Base-by-base conservation (phyloP, 1,140 invertebrate species). In the Sitophilus oryzae region DNA sequence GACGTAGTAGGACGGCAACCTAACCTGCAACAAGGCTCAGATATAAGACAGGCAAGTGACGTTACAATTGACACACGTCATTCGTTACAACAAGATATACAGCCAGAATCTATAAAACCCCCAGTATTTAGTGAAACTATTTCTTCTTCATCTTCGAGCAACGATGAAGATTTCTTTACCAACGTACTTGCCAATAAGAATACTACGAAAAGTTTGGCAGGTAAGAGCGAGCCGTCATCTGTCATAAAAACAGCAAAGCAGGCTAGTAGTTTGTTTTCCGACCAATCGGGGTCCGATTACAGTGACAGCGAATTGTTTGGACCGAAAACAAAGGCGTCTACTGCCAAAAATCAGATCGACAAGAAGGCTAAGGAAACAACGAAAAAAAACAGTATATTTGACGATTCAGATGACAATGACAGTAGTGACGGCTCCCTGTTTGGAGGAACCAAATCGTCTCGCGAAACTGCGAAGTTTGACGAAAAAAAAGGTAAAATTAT, bases 111-210 rank as follows among this genome's bases (percentile, higher is more conserved):
- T 20, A 62, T 62, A 48, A 19, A 38, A 35, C 44, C 10, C 34
- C 11, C 35, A 11, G 23, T 63, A 11, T 63, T 63, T 25, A 56
- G 51, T 35, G 59, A 61, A 49, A 41, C 6, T 30, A 4, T 5
- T 9, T 16, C 20, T 41, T 22, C 41, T 34, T 40, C 38, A 2
- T n/a, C n/a, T n/a, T n/a, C n/a, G n/a, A n/a, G n/a, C n/a, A 55
- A 52, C 21, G 59, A 59, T 25, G 59, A 61, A 16, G 59, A 63
- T 45, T 44, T 63, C 16, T 62, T 63, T 56, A 50, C 5, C 25
- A 30, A 30, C 5, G 11, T n/a, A n/a, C n/a, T n/a, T n/a, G n/a
- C 8, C 42, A 20, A 23, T 15, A 6, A 2, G 5, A 30, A 30
- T 30, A 30, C 25, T 30, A 30, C n/a, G n/a, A n/a, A n/a, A n/a